A percentile compares a stretch with the other conserved stretches of the same genome.
phyloP scores from a whole-genome alignment of 92 coral and sea anemone genomes.

The Muricea muricata region DNA sequence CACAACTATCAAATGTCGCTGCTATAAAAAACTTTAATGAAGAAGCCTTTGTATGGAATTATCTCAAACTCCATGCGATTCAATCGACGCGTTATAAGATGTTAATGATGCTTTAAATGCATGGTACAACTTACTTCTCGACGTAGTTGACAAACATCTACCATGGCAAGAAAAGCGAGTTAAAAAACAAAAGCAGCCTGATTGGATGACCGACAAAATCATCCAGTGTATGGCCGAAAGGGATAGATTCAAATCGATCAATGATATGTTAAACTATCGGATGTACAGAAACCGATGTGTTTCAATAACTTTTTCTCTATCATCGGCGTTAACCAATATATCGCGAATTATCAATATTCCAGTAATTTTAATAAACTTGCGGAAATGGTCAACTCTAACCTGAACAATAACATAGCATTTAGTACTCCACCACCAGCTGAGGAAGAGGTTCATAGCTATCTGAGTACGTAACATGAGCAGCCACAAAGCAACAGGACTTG shows the following conservation, averaged over 20 bases:
- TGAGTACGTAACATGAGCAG: neutral
- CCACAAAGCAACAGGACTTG: conserved; percentile 35
- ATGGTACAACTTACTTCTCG: conserved; percentile 31
- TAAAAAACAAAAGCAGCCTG: conserved; percentile 43
- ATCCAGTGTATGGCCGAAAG: conserved; percentile 22
- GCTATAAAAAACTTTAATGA: conserved; percentile 37
- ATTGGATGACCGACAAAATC: conserved; percentile 52
- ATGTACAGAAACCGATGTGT: no score
- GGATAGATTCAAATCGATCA: no score
- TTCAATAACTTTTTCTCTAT: conserved; percentile 37
- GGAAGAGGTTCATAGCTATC: neutral
- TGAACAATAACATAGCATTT: neutral
- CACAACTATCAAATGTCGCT: conserved; percentile 37
- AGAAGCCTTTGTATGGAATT: conserved; percentile 26
- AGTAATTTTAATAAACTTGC: neutral
- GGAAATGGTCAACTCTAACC: neutral
- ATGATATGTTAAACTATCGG: no score
- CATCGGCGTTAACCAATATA: conserved; percentile 28
- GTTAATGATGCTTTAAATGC: conserved; percentile 23
- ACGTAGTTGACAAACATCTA: conserved; percentile 35
- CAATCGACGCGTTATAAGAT: conserved; percentile 14
- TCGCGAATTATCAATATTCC: neutral
- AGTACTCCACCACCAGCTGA: neutral
- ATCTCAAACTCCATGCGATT: conserved; percentile 10
- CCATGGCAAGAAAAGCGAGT: neutral